Evolutionary conservation across 2,797 vertebrate species (phyloP), one percentile per base, ranked within the genome.

Genomic region (Pyrocephalus nanus): DNA sequence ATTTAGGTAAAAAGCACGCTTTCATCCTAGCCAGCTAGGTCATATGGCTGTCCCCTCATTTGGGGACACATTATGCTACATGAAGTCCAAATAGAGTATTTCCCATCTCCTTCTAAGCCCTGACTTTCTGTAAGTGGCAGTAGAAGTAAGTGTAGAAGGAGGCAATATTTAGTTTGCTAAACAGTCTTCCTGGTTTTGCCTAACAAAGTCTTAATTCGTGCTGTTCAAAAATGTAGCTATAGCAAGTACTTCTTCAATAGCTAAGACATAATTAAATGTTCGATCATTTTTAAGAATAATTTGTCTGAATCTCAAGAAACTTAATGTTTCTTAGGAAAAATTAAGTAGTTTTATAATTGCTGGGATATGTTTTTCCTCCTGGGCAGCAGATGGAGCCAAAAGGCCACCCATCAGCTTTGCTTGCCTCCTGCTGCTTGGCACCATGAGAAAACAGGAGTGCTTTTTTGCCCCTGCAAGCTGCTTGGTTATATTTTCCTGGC

Each of bases 331-430:
- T 47, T 88, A 36, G 29, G 65, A 81, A 88, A 86, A 81, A 30
- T 16, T 14, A 30, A 82, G 25, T 34, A 15, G 14, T 23, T 53
- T 74, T 83, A 67, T 67, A 66, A 40, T 72, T 82, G 53, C 48
- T 53, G 38, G 38, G 40, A 11, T 72, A 53, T 16, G 4, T 61
- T 88, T 92, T 91, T 50, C 22, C 20, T 88, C 4, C 4, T 5
- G 11, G 26, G 69, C 96, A 92, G 89, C 57, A 96, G 95, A 54
- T 92, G 92, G 94, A 85, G 93, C 95, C 89, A 6, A 60, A 30
- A 65, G 60, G 77, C 80, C 50, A 15, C 14, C 53, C 50, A 69
- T 60, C 32, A 81, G 45, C 18, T 38, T 27, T 53, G 9, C 36
- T 70, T 80, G 42, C 45, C 32, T 57, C 23, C 27, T 42, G 0